Conservation (phyloP, 2,797 vertebrate species). For the Channallabes apus region DNA sequence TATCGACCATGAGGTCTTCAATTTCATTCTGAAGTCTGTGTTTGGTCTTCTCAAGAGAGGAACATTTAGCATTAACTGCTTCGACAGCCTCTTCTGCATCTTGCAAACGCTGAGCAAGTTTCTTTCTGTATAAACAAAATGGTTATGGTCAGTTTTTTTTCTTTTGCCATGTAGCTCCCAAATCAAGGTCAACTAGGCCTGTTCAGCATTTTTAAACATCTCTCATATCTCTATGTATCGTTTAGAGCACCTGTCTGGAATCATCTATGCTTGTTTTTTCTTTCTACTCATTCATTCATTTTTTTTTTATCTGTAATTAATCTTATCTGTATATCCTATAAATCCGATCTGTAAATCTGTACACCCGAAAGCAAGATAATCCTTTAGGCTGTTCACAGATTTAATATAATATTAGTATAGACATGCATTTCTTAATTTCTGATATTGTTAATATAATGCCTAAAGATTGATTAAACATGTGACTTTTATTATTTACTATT, state of each 20-base stretch:
- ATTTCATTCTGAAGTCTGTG: constrained; percentile 83
- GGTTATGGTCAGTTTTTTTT: no score
- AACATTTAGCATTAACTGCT: constrained; percentile 80
- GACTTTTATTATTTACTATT: not conserved
- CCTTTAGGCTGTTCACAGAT: not conserved
- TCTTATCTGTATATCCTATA: not conserved
- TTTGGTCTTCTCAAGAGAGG: constrained; percentile 83
- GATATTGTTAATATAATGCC: not conserved
- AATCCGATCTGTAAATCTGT: no score
- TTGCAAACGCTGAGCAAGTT: constrained; percentile 80
- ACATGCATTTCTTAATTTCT: not conserved
- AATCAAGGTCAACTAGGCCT: not conserved
- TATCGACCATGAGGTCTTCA: constrained; percentile 81
- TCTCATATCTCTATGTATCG: not conserved
- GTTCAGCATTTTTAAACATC: not conserved
- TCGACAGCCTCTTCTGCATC: constrained; percentile 81
- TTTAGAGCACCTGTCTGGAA: not conserved
- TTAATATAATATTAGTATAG: not conserved
- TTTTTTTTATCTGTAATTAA: not conserved
- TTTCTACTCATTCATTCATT: not conserved
- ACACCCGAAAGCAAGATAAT: not conserved
- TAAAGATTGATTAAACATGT: not conserved
- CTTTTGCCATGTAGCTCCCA: not conserved
- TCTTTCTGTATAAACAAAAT: constrained; percentile 71
- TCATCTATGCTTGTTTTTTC: not conserved